Percentiles rank a stretch among this genome's conserved stretches.
Evolutionary conservation across 2,113 vertebrate genomes (phyloP).

Genomic region (Geococcyx californianus): DNA sequence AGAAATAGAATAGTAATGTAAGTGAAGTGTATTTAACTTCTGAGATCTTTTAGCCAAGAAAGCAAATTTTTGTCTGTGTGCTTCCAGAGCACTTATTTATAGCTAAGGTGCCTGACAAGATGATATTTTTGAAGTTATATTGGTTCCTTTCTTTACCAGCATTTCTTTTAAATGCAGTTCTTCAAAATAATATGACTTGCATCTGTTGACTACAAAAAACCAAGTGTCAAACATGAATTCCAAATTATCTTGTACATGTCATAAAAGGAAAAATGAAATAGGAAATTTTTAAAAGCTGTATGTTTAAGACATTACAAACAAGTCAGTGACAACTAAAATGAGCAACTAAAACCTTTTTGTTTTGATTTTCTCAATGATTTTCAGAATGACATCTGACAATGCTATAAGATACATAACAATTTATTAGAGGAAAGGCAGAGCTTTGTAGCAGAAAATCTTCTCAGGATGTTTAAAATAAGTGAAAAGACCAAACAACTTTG

Average conservation of each 20-base stretch:
- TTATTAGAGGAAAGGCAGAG: not conserved
- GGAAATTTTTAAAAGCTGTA: not conserved
- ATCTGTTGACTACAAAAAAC: not conserved
- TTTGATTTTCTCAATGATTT: not conserved
- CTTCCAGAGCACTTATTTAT: not conserved
- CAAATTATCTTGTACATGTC: not conserved
- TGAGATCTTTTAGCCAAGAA: not conserved
- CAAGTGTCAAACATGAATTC: not conserved
- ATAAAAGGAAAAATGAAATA: not conserved
- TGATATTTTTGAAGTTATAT: not conserved
- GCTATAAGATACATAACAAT: not conserved
- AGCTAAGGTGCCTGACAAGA: not conserved
- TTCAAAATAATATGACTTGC: conserved; percentile 3
- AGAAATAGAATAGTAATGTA: not conserved
- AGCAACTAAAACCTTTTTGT: not conserved
- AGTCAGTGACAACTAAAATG: not conserved
- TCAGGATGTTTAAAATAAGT: not conserved
- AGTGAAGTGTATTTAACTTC: not conserved
- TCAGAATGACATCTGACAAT: not conserved
- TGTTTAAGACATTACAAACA: not conserved
- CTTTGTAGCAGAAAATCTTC: not conserved
- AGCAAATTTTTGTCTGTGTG: not conserved
- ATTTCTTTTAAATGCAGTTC: not conserved
- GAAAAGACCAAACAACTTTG: not conserved
- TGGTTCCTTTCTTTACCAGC: not conserved